Conservation (phyloP, 30 jellyfish, hydroid and myxozoan species). For the Nemopilema nomurai region DNA sequence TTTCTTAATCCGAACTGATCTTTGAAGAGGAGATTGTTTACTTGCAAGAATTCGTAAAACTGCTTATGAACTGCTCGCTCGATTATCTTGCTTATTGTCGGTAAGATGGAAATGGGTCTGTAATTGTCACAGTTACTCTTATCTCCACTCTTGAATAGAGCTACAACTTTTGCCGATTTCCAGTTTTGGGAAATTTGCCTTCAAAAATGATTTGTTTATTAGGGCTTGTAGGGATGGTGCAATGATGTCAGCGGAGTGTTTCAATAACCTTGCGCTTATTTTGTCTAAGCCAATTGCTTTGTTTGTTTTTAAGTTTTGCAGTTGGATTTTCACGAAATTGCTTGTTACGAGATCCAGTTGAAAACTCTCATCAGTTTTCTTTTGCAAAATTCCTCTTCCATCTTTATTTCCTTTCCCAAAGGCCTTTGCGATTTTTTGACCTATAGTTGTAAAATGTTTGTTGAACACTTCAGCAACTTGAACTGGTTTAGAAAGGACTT, state of each 20-base stretch:
- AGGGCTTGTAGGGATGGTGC: constrained; percentile 74
- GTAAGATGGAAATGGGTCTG: constrained; percentile 61
- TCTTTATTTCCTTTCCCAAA: constrained; percentile 49
- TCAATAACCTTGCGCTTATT: constrained; percentile 75
- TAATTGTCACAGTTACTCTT: constrained; percentile 56
- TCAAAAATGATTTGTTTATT: constrained; percentile 55
- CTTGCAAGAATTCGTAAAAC: constrained; percentile 52
- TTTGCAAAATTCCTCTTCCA: constrained; percentile 56
- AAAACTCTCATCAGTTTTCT: constrained; percentile 66
- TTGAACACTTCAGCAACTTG: constrained; percentile 51
- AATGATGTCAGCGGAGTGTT: constrained; percentile 69
- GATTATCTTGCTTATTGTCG: constrained; percentile 61
- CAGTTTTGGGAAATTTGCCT: constrained; percentile 62
- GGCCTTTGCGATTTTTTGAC: constrained; percentile 66
- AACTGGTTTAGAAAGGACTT: constrained; percentile 45
- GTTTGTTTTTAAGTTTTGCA: constrained; percentile 49
- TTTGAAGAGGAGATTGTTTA: constrained; percentile 42
- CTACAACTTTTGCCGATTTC: constrained; percentile 67
- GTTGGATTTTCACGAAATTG: constrained; percentile 66
- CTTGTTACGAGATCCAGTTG: constrained; percentile 63
- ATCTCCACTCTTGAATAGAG: constrained; percentile 51
- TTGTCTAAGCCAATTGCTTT: constrained; percentile 72
- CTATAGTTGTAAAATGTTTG: constrained; percentile 48
- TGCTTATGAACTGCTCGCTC: constrained; percentile 71
- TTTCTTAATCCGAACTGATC: constrained; percentile 43